Evolutionary conservation across 2,113 vertebrate genomes (phyloP), one percentile per base, ranked within the genome.

Genomic region (Burhinus oedicnemus): DNA sequence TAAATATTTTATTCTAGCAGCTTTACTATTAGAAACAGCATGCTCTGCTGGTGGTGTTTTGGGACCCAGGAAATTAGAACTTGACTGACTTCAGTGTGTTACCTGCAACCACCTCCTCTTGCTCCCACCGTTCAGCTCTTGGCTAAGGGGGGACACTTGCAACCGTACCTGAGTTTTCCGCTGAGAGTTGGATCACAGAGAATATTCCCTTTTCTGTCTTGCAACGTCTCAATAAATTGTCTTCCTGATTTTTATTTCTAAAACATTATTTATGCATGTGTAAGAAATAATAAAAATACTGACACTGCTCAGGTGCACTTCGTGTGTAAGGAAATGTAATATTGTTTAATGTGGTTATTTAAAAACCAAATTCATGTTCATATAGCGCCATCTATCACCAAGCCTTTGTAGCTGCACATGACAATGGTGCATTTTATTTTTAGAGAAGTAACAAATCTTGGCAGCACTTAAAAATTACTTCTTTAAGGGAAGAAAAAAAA

Each of bases 381-480:
- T 8, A 4, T 25, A 51, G 95, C 87, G 95, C 96, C 95, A 96
- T 71, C 96, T 96, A 16, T 51, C 89, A 42, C 29, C 57, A 32
- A 34, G 21, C 3, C 23, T 40, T 38, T 29, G 91, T 10, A 93
- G 47, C 76, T 87, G 94, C 92, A 65, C 29, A 22, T 27, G 71
- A 13, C 76, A 16, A 6, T 0, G 8, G 2, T 8, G 15, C 5
- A 1, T 18, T 36, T 64, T 45, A 9, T 22, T 49, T 26, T 34
- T 16, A 27, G 27, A 30, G 36, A 52, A 11, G 12, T 23, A 40
- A 11, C 13, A 1, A 62, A 8, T 8, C 36, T 44, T 15, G 27
- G 51, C 15, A 64, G 11, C 5, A 22, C 20, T 79, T 44, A 15
- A 34, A 54, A 62, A 68, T 42, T 38, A 44, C 4, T 45, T 54